Conservation (phyloP, 2,797 vertebrate species). For the Steatocranus sp. region DNA sequence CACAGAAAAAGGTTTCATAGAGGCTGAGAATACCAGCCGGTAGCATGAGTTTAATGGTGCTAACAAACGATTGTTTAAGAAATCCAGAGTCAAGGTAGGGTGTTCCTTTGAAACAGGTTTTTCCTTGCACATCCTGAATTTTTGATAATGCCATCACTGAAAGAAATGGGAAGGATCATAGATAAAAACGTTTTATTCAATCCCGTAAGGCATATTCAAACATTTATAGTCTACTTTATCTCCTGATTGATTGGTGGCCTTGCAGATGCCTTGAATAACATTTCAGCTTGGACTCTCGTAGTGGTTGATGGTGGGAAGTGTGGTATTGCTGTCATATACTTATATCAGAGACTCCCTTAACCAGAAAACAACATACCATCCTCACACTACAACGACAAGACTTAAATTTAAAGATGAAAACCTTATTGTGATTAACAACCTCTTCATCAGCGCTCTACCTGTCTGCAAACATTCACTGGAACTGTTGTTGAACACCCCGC, state of each 20-base stretch:
- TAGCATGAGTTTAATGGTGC: neutral
- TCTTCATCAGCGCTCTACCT: neutral
- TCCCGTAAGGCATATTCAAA: accelerated
- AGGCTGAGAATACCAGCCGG: neutral
- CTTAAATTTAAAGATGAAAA: neutral
- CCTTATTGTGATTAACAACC: neutral
- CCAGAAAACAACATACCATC: neutral
- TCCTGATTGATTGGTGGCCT: neutral
- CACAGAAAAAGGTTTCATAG: neutral
- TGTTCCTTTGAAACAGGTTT: neutral
- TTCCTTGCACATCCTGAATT: neutral
- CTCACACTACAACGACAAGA: neutral
- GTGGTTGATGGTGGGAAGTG: neutral
- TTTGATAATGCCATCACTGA: neutral
- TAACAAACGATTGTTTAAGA: neutral
- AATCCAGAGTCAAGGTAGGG: neutral
- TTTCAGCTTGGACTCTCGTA: neutral
- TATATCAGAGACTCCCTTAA: neutral
- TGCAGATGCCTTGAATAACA: neutral
- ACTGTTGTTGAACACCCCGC: neutral
- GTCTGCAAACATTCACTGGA: neutral
- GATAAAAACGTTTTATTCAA: neutral
- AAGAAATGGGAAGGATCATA: neutral
- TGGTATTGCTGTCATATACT: neutral
- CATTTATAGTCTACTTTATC: neutral